A percentile compares a stretch with the other conserved stretches of the same genome.
Evolutionary conservation across 2,888 invertebrate genomes (phyloP).

Genomic region (Tinea trinotella): DNA sequence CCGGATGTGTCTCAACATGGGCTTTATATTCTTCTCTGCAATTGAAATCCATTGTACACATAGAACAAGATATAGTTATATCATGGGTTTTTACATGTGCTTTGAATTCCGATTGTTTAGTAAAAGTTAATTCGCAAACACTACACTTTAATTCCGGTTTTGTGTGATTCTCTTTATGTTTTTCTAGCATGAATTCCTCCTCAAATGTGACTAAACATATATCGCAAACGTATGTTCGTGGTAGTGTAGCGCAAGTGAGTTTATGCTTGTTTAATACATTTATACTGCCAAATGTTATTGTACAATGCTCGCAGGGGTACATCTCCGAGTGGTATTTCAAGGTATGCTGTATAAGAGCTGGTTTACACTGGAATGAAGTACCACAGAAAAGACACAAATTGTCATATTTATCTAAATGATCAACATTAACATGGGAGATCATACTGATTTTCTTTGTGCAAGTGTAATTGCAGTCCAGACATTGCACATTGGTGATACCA

Average conservation of each 20-base stretch:
- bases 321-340: neutral
- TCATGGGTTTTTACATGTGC: slow-evolving; percentile 26
- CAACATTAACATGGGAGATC: slow-evolving; percentile 1
- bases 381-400: neutral
- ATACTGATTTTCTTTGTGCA: slow-evolving; percentile 4
- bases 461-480: neutral
- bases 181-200: neutral
- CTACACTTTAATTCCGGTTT: slow-evolving; percentile 11
- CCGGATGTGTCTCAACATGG: neutral
- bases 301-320: slow-evolving; percentile 4
- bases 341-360: slow-evolving; percentile 1
- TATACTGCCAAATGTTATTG: neutral
- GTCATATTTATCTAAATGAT: neutral
- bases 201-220: neutral
- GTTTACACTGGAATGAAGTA: slow-evolving; percentile 1
- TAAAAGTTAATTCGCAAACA: slow-evolving; percentile 28
- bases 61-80: slow-evolving; percentile 18
- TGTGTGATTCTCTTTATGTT: slow-evolving; percentile 8
- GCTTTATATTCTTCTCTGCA: neutral
- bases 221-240: slow-evolving; percentile 10
- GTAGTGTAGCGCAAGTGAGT: neutral
- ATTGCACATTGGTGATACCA: neutral
- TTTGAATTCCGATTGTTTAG: slow-evolving; percentile 24
- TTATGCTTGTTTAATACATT: slow-evolving; percentile 8
- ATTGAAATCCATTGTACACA: slow-evolving; percentile 3